Conservation (phyloP, 53 echinoderm and acorn worm genomes). For the Arbacia lixula region DNA sequence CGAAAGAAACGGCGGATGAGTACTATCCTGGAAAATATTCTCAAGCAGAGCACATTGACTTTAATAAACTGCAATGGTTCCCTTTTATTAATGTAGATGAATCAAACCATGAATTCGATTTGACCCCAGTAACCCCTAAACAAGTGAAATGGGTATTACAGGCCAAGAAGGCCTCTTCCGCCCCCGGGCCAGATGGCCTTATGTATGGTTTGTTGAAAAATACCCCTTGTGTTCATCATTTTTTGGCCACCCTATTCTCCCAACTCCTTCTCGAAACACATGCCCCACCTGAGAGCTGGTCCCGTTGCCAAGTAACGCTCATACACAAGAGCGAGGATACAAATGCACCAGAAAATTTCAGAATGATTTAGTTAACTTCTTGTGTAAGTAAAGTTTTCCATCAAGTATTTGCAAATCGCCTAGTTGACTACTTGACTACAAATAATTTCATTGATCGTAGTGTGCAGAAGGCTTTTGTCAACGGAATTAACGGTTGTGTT, state of each 20-base stretch:
- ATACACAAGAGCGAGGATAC: conserved; percentile 51
- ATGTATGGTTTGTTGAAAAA: conserved; percentile 53
- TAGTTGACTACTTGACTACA: conserved; percentile 7
- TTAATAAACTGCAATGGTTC: conserved; percentile 21
- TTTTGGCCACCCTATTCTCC: conserved; percentile 43
- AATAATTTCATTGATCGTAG: conserved; percentile 46
- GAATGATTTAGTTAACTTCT: conserved; percentile 49
- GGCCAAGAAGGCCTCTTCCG: conserved; percentile 37
- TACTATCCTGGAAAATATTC: conserved; percentile 28
- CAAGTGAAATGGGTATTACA: conserved; percentile 21
- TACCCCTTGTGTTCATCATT: conserved; percentile 38
- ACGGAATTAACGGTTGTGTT: conserved; percentile 36
- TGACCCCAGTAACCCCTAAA: conserved; percentile 4
- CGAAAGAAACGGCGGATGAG: conserved; percentile 29
- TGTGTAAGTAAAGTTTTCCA: conserved; percentile 55
- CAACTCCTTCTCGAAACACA: conserved; percentile 36
- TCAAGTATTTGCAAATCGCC: conserved; percentile 35
- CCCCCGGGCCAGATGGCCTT: conserved; percentile 48
- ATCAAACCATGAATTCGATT: not conserved
- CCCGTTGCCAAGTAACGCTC: conserved; percentile 19
- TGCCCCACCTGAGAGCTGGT: conserved; percentile 35
- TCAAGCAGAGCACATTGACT: not conserved
- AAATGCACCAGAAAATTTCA: conserved; percentile 37
- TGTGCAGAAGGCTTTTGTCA: conserved; percentile 59
- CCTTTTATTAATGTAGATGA: conserved; percentile 8